Conservation (phyloP, 1,140 invertebrate genomes). For the Ridgeia piscesae region DNA sequence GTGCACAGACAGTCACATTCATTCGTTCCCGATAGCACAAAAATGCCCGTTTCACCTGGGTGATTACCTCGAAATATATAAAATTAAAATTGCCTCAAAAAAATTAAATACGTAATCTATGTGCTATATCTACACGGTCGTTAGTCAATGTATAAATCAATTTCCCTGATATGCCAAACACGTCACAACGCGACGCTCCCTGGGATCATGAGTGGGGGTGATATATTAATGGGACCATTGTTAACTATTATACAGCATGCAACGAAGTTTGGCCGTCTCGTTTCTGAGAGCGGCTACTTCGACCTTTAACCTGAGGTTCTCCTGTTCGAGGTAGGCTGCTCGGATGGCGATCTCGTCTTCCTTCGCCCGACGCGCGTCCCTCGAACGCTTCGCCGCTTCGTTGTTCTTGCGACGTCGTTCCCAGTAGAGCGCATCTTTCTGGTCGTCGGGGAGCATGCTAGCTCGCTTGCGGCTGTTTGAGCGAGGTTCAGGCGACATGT, state of each 20-base stretch:
- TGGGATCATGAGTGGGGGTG: too few relatives aligned
- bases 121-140: not conserved
- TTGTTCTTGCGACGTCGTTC: conserved; percentile 90
- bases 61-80: not conserved
- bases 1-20: conserved; percentile 9
- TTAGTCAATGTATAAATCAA: conserved; percentile 16
- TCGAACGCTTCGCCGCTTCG: conserved; percentile 89
- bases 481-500: conserved; percentile 13
- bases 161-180: conserved; percentile 12
- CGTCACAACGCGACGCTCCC: not conserved
- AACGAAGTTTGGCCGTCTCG: conserved; percentile 61
- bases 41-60: not conserved
- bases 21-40: not conserved
- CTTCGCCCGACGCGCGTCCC: conserved; percentile 84
- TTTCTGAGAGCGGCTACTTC: conserved; percentile 66
- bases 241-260: conserved; percentile 50
- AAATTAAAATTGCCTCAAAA: not conserved
- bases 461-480: conserved; percentile 34
- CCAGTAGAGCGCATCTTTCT: conserved; percentile 81
- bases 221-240: not conserved
- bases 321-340: conserved; percentile 81
- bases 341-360: conserved; percentile 90
- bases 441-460: conserved; percentile 49
- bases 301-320: conserved; percentile 70
- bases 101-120: not conserved